phyloP scores from a whole-genome alignment of 2,888 invertebrate species.

The Platycnemis pennipes region DNA sequence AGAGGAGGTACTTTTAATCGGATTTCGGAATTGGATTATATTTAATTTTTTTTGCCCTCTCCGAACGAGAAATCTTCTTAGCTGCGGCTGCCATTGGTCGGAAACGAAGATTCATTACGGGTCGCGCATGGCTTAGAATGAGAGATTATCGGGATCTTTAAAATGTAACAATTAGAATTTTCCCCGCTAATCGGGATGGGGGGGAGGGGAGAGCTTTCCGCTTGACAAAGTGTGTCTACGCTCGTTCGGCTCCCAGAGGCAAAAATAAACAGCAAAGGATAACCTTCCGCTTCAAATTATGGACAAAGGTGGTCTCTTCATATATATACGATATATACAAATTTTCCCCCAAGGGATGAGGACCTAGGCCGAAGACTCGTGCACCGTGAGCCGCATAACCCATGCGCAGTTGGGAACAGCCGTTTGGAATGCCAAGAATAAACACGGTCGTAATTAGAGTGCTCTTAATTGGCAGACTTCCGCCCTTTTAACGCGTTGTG shows the following conservation, averaged over 20 bases:
- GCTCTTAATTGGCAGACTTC: slow-evolving; percentile 35
- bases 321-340: too few relatives aligned
- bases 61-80: slow-evolving; percentile 3
- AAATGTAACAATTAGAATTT: slow-evolving; percentile 35
- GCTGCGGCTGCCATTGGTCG: slow-evolving; percentile 28
- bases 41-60: not conserved
- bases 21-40: slow-evolving; percentile 38
- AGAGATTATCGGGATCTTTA: not conserved
- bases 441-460: not conserved
- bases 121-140: slow-evolving; percentile 9
- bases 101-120: slow-evolving; percentile 18
- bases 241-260: not conserved
- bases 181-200: slow-evolving; percentile 1
- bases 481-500: not conserved
- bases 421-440: slow-evolving; percentile 11
- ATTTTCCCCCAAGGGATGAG: not conserved
- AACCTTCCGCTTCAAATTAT: not conserved
- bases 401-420: not conserved
- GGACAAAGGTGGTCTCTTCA: not conserved
- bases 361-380: slow-evolving; percentile 25
- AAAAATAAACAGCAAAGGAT: not conserved
- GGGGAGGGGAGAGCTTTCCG: not conserved
- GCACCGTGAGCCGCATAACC: not conserved
- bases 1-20: slow-evolving; percentile 25
- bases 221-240: slow-evolving; percentile 1